These are phyloP conservation scores for Leuciscus waleckii DNA, from an alignment of 2,797 vertebrate species.

Conservation along the genomic window DNA sequence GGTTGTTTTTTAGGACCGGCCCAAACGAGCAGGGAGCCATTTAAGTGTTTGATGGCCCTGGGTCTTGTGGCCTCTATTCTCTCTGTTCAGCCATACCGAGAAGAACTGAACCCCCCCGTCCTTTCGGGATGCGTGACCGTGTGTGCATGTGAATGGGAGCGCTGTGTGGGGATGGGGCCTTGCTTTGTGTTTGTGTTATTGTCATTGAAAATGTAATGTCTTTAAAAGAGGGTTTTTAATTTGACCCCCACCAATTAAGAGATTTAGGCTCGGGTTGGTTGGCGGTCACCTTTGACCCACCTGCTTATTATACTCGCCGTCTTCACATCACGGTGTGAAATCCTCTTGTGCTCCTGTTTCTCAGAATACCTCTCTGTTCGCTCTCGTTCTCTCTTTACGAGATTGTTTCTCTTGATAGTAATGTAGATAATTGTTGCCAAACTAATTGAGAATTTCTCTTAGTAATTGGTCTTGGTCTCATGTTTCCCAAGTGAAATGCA, in stretches of 20 bases:
- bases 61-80: constrained; percentile 63
- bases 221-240: constrained; percentile 71
- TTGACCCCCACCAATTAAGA: constrained; percentile 72
- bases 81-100: constrained; percentile 26
- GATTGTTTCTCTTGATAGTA: constrained; percentile 5
- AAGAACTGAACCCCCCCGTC: constrained; percentile 37
- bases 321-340: constrained; percentile 31
- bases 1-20: constrained; percentile 70
- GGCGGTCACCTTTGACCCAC: constrained; percentile 65
- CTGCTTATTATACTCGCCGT: constrained; percentile 24
- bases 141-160: constrained; percentile 69
- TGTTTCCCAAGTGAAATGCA: background rate
- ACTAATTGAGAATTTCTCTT: background rate
- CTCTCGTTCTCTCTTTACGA: background rate
- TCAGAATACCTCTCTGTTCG: background rate
- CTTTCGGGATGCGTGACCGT: constrained; percentile 51
- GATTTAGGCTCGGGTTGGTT: constrained; percentile 63
- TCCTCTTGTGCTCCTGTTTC: constrained; percentile 6
- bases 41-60: constrained; percentile 67
- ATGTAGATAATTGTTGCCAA: background rate
- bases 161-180: constrained; percentile 62
- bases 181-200: constrained; percentile 68
- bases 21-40: constrained; percentile 68
- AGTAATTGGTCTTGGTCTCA: background rate
- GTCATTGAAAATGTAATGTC: constrained; percentile 72